phyloP scores from a whole-genome alignment of 2,113 vertebrate genomes.

The Uropsilus gracilis region DNA sequence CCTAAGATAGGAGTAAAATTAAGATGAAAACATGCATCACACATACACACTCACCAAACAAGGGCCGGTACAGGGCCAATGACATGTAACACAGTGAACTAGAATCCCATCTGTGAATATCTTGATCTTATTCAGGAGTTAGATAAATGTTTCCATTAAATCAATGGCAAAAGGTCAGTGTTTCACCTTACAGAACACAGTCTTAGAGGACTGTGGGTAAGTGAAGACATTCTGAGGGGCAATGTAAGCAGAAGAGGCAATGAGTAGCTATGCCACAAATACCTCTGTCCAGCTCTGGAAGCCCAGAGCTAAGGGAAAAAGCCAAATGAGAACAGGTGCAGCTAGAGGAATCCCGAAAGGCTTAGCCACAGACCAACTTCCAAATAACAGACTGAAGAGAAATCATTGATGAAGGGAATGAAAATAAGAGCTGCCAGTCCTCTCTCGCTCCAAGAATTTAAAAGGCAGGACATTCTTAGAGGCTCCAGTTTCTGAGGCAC shows the following conservation, averaged over 20 bases:
- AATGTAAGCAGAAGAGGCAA: accelerated
- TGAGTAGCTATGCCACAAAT: accelerated
- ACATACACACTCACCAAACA: background rate
- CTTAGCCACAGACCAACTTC: background rate
- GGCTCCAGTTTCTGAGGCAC: slow-evolving; percentile 65
- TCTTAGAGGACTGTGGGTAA: background rate
- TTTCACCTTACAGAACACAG: background rate
- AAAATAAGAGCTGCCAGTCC: slow-evolving; percentile 53
- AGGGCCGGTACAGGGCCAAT: background rate
- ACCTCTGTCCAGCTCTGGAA: accelerated
- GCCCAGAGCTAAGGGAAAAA: background rate
- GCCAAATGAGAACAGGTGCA: background rate
- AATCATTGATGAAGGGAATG: slow-evolving; percentile 53
- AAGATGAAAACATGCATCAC: background rate
- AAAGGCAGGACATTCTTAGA: slow-evolving; percentile 67
- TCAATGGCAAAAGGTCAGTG: background rate
- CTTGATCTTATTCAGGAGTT: background rate
- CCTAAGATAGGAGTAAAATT: background rate
- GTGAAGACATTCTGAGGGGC: background rate
- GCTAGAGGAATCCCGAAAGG: accelerated
- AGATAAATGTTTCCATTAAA: background rate
- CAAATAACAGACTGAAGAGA: slow-evolving; percentile 49
- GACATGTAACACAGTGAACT: background rate
- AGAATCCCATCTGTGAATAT: background rate
- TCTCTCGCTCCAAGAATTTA: slow-evolving; percentile 52